phyloP scores from a whole-genome alignment of 2,113 vertebrate species.

The Miniopterus natalensis region DNA sequence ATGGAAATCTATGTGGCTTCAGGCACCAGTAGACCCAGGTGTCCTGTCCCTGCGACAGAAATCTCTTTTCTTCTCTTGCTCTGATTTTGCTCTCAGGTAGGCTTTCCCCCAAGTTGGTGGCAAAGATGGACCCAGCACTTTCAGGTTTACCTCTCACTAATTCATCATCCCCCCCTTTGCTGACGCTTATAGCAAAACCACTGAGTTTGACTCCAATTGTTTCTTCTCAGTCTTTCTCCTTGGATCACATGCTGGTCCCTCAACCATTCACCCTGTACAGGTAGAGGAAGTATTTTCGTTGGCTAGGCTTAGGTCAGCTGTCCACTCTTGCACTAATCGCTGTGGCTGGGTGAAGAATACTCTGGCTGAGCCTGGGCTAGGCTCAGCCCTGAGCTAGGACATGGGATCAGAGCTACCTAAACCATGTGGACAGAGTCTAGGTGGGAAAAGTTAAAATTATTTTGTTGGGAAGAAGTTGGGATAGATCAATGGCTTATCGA shows the following conservation, averaged over 20 bases:
- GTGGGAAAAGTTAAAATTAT: neutral
- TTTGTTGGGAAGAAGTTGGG: neutral
- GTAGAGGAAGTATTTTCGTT: neutral
- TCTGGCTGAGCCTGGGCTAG: neutral
- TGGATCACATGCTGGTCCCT: neutral
- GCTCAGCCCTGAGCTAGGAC: neutral
- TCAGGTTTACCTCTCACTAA: neutral
- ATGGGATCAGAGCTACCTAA: neutral
- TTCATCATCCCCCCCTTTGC: neutral
- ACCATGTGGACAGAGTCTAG: neutral
- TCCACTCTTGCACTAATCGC: neutral
- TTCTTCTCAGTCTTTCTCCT: neutral
- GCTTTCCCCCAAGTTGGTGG: neutral
- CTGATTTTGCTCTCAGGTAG: neutral
- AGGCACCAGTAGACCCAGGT: neutral
- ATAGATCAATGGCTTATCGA: neutral
- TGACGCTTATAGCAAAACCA: neutral
- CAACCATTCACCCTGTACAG: neutral
- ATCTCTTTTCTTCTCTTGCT: neutral
- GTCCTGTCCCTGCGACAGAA: neutral
- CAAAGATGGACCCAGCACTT: neutral
- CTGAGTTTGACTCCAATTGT: neutral
- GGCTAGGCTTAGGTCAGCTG: neutral
- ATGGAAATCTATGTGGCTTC: neutral
- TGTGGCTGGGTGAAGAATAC: neutral